Evolutionary conservation across 2,797 vertebrate species (phyloP).

Genomic region (Poeciliopsis presidionis): DNA sequence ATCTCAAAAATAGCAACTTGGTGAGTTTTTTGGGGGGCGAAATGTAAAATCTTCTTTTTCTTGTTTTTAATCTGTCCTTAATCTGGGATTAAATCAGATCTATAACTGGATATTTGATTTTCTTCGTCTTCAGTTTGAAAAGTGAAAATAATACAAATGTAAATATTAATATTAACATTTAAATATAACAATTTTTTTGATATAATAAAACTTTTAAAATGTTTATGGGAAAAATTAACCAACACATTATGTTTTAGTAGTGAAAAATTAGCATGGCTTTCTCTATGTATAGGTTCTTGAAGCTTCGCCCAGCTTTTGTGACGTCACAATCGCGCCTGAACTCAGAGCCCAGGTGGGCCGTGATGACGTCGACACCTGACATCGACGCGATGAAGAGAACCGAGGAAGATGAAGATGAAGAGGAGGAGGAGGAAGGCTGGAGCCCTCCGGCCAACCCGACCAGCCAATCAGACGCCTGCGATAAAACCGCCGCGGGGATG

Average conservation of each 20-base stretch:
- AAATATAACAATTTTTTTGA: background rate
- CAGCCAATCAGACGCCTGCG: background rate
- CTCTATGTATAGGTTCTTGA: background rate
- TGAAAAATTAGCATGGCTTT: background rate
- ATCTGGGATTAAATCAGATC: background rate
- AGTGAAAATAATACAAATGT: background rate
- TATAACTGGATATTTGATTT: background rate
- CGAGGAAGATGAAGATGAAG: conserved; percentile 12
- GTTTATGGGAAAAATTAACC: background rate
- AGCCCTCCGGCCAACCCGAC: background rate
- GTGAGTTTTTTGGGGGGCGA: too few relatives aligned
- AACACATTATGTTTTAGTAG: background rate
- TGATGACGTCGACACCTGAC: conserved; percentile 13
- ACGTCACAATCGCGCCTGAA: background rate
- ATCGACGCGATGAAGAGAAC: background rate
- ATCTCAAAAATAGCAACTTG: too few relatives aligned
- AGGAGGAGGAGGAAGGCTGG: conserved; percentile 6
- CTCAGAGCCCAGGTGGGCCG: background rate
- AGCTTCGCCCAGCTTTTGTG: conserved; percentile 11
- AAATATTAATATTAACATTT: background rate
- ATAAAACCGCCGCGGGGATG: background rate
- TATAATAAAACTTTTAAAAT: background rate
- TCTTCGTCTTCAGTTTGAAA: background rate
- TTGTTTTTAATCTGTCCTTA: too few relatives aligned
- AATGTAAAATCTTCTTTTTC: too few relatives aligned